Evolutionary conservation across 2,888 invertebrate genomes (phyloP), one percentile per base, ranked within the genome.

Genomic region (Frankliniella fusca): DNA sequence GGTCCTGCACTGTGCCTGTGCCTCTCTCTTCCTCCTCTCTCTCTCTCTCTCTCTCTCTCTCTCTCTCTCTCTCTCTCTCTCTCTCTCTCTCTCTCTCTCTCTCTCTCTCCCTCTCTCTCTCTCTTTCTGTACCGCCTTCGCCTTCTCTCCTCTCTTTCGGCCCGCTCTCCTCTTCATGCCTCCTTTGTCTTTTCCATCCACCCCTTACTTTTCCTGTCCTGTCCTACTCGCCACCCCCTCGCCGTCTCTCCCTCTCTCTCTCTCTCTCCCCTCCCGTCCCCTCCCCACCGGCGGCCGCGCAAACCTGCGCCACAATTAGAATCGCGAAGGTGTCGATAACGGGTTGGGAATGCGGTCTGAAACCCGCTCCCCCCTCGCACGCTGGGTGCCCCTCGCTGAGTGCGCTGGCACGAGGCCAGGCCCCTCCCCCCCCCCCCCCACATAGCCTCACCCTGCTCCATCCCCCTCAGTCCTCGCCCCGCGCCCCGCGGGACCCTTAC

Each of bases 321-420:
- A 76, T 76, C 23, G 70, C 70, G 23, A 76, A 76, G 8, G 70
- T 76, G 70, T 76, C 70, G 70, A 76, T 76, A 76, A 76, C 70
- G 70, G 70, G 70, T 76, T 76, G 70, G 23, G 70, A 76, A 76
- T 76, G 70, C 70, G 61, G 61, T n/a, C 61, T 61, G 61, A n/a
- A 18, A 61, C n/a, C 61, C 18, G 61, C 15, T 18, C 61, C 54
- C 54, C 54, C 54, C 54, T 54, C 38, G 2, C 38, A 38, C 38
- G 5, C 38, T 5, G 38, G 38, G 38, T 38, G 38, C 38, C 38
- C 38, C 38, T 5, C 38, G 5, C 38, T 38, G 38, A 38, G 38
- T 38, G 2, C 5, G 38, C 38, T 38, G 38, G 38, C 38, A 38
- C 38, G 38, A 38, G 38, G 38, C 38, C 38, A 38, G 38, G 38